phyloP scores from a whole-genome alignment of 2,797 vertebrate genomes.

The Catostomus latipinnis region DNA sequence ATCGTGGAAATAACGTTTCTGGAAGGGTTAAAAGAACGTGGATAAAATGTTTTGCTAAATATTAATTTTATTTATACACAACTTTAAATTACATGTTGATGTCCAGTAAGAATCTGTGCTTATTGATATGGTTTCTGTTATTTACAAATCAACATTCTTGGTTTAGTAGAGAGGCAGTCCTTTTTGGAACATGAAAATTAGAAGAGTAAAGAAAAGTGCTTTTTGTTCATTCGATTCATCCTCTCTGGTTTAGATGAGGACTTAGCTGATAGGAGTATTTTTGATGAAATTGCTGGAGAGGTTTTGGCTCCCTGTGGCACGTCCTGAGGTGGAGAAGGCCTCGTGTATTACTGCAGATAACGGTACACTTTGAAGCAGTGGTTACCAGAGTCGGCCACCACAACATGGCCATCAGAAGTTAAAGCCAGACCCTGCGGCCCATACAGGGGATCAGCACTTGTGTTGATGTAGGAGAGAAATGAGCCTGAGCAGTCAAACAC shows the following conservation, averaged over 20 bases:
- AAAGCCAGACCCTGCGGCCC: constrained; percentile 95
- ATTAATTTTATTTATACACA: constrained; percentile 19
- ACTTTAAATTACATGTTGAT: constrained; percentile 6
- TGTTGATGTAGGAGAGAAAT: constrained; percentile 98
- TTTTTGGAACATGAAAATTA: constrained; percentile 40
- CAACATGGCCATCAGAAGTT: constrained; percentile 94
- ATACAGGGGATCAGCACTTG: constrained; percentile 91
- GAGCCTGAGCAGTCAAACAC: constrained; percentile 96
- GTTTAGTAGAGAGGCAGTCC: constrained; percentile 26
- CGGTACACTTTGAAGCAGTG: constrained; percentile 99
- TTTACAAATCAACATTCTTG: constrained; percentile 21
- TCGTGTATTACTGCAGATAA: constrained; percentile 89
- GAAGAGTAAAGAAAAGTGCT: constrained; percentile 49
- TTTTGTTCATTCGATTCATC: constrained; percentile 28
- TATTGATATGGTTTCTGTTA: constrained; percentile 37
- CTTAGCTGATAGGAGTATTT: constrained; percentile 41
- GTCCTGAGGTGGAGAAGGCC: background rate
- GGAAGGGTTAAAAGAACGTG: constrained; percentile 20
- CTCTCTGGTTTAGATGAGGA: constrained; percentile 34
- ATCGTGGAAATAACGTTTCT: constrained; percentile 11
- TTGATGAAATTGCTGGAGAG: constrained; percentile 25
- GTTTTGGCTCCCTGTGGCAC: constrained; percentile 32
- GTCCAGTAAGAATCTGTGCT: constrained; percentile 56
- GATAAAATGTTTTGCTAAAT: constrained; percentile 15
- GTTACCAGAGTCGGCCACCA: constrained; percentile 95